Percentiles rank a stretch among this genome's conserved stretches.
Conservation (phyloP, 2,888 invertebrate genomes). For the Xestia ashworthii region DNA sequence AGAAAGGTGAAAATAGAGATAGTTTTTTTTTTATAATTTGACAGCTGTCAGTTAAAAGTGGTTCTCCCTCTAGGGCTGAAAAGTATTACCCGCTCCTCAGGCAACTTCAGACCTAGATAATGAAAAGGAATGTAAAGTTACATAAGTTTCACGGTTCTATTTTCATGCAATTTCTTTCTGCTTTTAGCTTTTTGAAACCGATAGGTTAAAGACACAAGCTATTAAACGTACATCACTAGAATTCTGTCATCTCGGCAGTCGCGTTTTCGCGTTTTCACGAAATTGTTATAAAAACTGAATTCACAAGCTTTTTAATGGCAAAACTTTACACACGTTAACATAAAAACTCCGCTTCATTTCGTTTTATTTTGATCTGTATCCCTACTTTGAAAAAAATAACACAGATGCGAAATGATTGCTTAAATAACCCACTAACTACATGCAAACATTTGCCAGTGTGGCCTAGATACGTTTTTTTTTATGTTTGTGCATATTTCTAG, state of each 20-base stretch:
- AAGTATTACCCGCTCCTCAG: background rate
- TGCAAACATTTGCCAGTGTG: constrained; percentile 9
- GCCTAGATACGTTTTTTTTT: constrained; percentile 34
- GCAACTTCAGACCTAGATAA: too few species aligned
- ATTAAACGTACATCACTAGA: too few species aligned
- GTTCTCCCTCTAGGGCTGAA: too few species aligned
- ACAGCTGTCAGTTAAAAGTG: too few species aligned
- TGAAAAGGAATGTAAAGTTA: background rate
- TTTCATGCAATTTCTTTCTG: background rate
- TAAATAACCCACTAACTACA: constrained; percentile 35
- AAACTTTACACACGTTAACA: constrained; percentile 2
- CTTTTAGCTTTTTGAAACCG: background rate
- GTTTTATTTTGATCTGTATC: constrained; percentile 18
- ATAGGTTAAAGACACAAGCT: background rate
- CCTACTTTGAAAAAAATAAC: constrained; percentile 26
- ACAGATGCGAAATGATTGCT: constrained; percentile 39
- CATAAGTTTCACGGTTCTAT: background rate
- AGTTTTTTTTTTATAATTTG: too few species aligned
- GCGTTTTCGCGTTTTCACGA: background rate
- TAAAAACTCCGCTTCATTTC: constrained; percentile 16
- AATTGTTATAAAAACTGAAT: background rate
- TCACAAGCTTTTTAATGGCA: background rate
- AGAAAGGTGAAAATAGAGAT: too few species aligned
- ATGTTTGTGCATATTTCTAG: constrained; percentile 3
- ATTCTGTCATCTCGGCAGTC: background rate